Conservation (phyloP, 2,888 invertebrate species). For the Chydorus sphaericus region DNA sequence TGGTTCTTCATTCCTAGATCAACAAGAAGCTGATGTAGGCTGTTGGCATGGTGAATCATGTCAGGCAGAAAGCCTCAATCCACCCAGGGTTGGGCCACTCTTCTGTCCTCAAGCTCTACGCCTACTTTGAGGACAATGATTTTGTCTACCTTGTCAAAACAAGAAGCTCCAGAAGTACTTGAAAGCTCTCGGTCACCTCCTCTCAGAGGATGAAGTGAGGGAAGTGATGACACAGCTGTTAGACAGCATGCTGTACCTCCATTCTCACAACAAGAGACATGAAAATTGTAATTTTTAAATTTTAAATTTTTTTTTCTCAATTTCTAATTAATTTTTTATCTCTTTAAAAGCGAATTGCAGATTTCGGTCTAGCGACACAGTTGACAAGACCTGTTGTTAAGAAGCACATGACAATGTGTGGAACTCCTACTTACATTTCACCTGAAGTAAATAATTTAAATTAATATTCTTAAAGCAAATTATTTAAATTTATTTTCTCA, state of each 20-base stretch:
- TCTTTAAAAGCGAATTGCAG: slow-evolving; percentile 80
- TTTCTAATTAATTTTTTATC: too few relatives aligned
- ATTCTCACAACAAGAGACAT: slow-evolving; percentile 75
- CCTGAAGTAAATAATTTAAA: slow-evolving; percentile 66
- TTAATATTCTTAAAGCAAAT: too few relatives aligned
- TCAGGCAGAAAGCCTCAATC: slow-evolving; percentile 81
- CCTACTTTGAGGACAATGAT: slow-evolving; percentile 79
- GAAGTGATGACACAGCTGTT: slow-evolving; percentile 73
- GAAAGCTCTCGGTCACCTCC: slow-evolving; percentile 35
- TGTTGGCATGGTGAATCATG: slow-evolving; percentile 69
- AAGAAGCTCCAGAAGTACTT: slow-evolving; percentile 79
- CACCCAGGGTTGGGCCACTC: slow-evolving; percentile 86
- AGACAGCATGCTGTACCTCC: slow-evolving; percentile 77
- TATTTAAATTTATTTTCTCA: too few relatives aligned
- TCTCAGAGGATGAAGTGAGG: slow-evolving; percentile 46
- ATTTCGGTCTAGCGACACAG: slow-evolving; percentile 90
- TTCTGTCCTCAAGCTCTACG: slow-evolving; percentile 71
- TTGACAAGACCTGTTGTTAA: slow-evolving; percentile 73
- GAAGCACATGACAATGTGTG: slow-evolving; percentile 94
- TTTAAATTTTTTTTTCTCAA: too few relatives aligned
- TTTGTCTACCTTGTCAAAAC: slow-evolving; percentile 85
- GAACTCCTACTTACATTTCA: slow-evolving; percentile 92
- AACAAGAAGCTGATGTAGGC: slow-evolving; percentile 79
- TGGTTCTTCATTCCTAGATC: slow-evolving; percentile 37
- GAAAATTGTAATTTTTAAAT: slow-evolving; percentile 46